Percentiles rank a stretch among this genome's conserved stretches.
Evolutionary conservation across 2,113 vertebrate genomes (phyloP).

Genomic region (Speoplatyrhinus poulsoni): DNA sequence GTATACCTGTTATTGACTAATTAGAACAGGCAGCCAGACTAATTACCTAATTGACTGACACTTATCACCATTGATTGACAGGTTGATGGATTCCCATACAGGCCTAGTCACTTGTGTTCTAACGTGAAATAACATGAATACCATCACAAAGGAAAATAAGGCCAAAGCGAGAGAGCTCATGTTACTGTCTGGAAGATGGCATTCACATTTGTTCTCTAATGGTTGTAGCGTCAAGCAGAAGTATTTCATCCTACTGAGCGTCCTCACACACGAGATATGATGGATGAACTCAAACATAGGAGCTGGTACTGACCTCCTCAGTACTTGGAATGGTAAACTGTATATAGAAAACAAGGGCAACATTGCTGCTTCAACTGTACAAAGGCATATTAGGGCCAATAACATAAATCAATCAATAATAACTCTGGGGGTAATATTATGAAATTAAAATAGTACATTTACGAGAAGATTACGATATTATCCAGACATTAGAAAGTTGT

Average conservation of each 20-base stretch:
- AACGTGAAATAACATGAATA: not conserved
- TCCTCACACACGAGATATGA: slow-evolving; percentile 1
- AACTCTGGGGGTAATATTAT: no score
- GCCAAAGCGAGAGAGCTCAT: slow-evolving; percentile 12
- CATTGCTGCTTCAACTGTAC: no score
- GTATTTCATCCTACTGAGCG: slow-evolving; percentile 25
- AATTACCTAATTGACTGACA: slow-evolving; percentile 34
- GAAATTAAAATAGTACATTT: no score
- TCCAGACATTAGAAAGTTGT: no score
- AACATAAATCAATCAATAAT: no score
- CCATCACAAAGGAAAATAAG: slow-evolving; percentile 18
- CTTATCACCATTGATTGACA: slow-evolving; percentile 36
- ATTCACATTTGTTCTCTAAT: slow-evolving; percentile 40
- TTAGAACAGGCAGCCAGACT: slow-evolving; percentile 24
- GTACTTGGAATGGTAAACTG: not conserved
- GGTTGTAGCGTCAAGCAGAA: slow-evolving; percentile 28
- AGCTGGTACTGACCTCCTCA: slow-evolving; percentile 24
- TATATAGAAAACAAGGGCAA: no score
- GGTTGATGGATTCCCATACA: slow-evolving; percentile 6
- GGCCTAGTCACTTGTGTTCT: not conserved
- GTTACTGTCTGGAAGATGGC: slow-evolving; percentile 27
- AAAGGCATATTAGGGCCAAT: no score
- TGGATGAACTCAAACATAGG: slow-evolving; percentile 34
- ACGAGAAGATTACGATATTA: no score
- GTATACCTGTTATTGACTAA: slow-evolving; percentile 52